Evolutionary conservation across 1,140 invertebrate genomes (phyloP), one percentile per base, ranked within the genome.

Genomic region (Meloidogyne chitwoodi): DNA sequence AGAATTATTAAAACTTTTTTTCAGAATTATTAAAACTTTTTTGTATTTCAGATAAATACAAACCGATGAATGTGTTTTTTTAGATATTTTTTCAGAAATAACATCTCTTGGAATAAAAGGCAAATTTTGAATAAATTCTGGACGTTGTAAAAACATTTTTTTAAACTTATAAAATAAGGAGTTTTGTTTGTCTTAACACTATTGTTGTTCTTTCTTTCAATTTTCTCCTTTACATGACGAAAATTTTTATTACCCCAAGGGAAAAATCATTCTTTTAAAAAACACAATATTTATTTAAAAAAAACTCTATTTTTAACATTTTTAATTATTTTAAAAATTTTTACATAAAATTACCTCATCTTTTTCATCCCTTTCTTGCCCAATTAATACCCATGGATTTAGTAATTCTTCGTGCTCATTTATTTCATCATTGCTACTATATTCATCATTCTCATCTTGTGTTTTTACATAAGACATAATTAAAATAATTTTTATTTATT

Each of bases 101-200:
- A 26, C 74, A 63, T 34, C 64, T 48, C 74, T 48, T 27, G 64
- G 64, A 29, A 74, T 63, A 68, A 74, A 75, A 22, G 74, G 71
- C 56, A 73, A 63, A 73, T 34, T 73, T 56, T 27, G 71, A 14
- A 73, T 29, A 24, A 73, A 61, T 22, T 61, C 61, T 3, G 61
- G 29, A 3, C 71, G 56, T 56, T 63, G 22, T 24, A 73, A 38
- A 64, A 73, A 73, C 70, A 73, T 73, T 73, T 72, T 72, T 14
- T 68, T 4, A 48, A 34, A 16, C 16, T 48, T 19, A 19, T 19
- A 48, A 16, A 19, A 48, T n/a, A 56, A 56, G 48, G n/a, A 56
- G 2, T 56, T 56, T 56, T n/a, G 14, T 19, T 48, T 16, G 48
- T n/a, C n/a, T n/a, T 4, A 6, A 4, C 12, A 6, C 16, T 48